Percentiles rank a stretch among this genome's conserved stretches.
These are phyloP conservation scores for Leptosomus discolor DNA, from an alignment of 2,113 vertebrate species.

Conservation along the genomic window DNA sequence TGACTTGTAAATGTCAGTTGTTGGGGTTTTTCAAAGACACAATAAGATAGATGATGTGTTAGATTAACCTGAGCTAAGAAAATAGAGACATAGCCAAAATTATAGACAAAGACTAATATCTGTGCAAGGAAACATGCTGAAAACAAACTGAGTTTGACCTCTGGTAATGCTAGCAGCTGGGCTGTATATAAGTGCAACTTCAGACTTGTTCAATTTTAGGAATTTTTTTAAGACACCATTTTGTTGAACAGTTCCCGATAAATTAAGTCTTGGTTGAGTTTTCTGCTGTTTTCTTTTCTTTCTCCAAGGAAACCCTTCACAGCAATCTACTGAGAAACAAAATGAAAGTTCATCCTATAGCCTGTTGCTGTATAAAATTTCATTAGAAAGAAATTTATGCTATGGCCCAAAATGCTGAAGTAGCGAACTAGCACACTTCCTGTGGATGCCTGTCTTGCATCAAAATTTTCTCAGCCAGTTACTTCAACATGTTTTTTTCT, in stretches of 20 bases:
- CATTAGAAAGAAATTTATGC: neutral
- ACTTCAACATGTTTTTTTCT: neutral
- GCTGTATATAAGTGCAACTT: neutral
- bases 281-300: neutral
- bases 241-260: neutral
- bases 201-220: neutral
- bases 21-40: neutral
- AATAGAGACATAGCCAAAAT: slow-evolving; percentile 36
- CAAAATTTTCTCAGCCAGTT: neutral
- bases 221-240: neutral
- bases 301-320: neutral
- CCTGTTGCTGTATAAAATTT: neutral
- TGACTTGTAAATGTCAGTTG: neutral
- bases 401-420: neutral
- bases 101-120: slow-evolving; percentile 53
- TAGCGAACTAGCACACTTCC: neutral
- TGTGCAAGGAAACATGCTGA: slow-evolving; percentile 9
- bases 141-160: slow-evolving; percentile 46
- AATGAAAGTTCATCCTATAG: neutral
- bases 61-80: slow-evolving; percentile 49
- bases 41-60: slow-evolving; percentile 43
- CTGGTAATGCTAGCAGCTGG: neutral
- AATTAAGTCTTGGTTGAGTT: neutral
- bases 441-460: neutral
- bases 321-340: neutral